Evolutionary conservation across 2,113 vertebrate genomes (phyloP).

Genomic region (Pterophyllum scalare): DNA sequence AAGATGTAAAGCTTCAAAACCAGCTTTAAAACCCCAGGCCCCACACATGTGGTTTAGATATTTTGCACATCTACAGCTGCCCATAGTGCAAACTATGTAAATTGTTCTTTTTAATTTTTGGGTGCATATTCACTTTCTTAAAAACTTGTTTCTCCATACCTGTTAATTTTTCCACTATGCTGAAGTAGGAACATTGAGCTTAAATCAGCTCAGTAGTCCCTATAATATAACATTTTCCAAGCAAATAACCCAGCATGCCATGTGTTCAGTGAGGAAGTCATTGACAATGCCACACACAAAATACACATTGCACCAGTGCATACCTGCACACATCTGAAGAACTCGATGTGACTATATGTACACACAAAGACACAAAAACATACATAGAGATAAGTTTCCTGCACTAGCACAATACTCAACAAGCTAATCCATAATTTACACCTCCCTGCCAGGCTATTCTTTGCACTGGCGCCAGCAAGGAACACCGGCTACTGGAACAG

Average conservation of each 20-base stretch:
- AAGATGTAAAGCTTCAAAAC: not conserved
- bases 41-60: too few species aligned
- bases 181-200: not conserved
- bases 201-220: not conserved
- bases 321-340: conserved; percentile 8
- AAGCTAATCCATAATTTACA: conserved; percentile 80
- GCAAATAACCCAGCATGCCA: conserved; percentile 6
- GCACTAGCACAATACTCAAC: conserved; percentile 46
- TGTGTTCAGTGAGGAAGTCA: conserved; percentile 33
- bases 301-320: not conserved
- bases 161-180: not conserved
- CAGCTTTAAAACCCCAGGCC: not conserved
- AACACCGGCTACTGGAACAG: conserved; percentile 68
- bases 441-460: conserved; percentile 66
- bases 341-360: not conserved
- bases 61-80: not conserved
- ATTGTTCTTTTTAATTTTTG: not conserved
- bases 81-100: not conserved
- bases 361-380: not conserved
- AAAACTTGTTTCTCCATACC: not conserved
- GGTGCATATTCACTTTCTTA: not conserved
- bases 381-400: conserved; percentile 27
- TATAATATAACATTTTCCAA: conserved; percentile 8
- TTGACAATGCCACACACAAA: not conserved
- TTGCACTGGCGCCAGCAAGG: conserved; percentile 58